These are phyloP conservation scores for Manis javanica DNA, from an alignment of 2,797 vertebrate species.

Conservation along the genomic window DNA sequence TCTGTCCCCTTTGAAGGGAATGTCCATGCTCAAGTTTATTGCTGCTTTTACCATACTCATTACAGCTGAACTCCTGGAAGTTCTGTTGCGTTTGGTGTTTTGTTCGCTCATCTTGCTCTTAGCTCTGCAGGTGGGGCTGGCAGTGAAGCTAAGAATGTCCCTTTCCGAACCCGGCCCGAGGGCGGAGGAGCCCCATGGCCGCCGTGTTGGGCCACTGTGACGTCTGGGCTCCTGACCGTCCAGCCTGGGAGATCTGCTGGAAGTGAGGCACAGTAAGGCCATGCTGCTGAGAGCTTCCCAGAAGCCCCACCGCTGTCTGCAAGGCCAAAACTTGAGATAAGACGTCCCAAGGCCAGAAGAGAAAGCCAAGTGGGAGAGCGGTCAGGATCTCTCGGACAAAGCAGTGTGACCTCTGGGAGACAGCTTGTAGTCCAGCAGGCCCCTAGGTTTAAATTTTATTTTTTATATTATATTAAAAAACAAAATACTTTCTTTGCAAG, in stretches of 20 bases:
- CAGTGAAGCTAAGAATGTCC: too few relatives aligned
- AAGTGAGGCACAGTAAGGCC: background rate
- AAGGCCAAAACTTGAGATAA: background rate
- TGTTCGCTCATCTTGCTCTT: background rate
- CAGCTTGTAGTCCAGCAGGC: rapidly evolving
- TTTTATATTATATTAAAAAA: background rate
- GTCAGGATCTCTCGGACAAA: rapidly evolving
- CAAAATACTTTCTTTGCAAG: background rate
- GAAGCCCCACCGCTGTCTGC: rapidly evolving
- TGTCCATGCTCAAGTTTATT: rapidly evolving
- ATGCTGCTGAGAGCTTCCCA: rapidly evolving
- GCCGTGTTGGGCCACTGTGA: rapidly evolving
- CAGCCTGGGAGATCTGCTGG: rapidly evolving
- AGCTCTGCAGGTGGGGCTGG: rapidly evolving
- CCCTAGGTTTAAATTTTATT: too few relatives aligned
- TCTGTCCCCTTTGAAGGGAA: rapidly evolving
- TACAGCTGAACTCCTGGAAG: background rate
- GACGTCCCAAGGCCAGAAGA: background rate
- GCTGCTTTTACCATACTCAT: rapidly evolving
- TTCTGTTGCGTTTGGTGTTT: too few relatives aligned
- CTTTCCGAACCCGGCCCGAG: too few relatives aligned
- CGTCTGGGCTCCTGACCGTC: rapidly evolving
- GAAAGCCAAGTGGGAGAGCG: rapidly evolving
- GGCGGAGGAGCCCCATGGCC: rapidly evolving
- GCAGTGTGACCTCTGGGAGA: rapidly evolving